Evolutionary conservation across 2,888 invertebrate species (phyloP).

Genomic region (Cynaeus angustus): DNA sequence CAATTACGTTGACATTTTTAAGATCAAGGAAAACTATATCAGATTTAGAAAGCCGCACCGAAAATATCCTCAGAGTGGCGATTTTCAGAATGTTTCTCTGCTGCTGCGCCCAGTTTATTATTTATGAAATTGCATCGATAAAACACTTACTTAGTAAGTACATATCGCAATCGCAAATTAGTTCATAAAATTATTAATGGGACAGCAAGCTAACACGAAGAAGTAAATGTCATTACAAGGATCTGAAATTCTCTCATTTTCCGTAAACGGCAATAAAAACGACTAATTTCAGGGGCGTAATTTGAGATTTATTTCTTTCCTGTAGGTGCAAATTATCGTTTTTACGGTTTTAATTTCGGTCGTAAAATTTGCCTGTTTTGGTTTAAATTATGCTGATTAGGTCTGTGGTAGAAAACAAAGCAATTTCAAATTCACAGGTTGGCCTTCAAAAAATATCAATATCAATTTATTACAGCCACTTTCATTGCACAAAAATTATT

Average conservation of each 20-base stretch:
- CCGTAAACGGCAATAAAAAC: neutral
- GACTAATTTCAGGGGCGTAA: neutral
- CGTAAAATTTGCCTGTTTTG: neutral
- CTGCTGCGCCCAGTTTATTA: constrained; percentile 18
- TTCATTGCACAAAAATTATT: too few species aligned
- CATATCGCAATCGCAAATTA: constrained; percentile 19
- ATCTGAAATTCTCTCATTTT: neutral
- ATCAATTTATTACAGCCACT: neutral
- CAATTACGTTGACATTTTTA: constrained; percentile 7
- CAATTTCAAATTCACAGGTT: too few species aligned
- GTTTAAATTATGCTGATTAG: too few species aligned
- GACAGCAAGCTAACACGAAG: neutral
- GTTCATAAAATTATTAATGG: constrained; percentile 32
- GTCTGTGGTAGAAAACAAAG: too few species aligned
- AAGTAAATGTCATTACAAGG: constrained; percentile 28
- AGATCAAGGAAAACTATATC: constrained; percentile 20
- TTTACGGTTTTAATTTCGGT: neutral
- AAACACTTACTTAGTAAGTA: constrained; percentile 12
- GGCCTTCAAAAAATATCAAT: neutral
- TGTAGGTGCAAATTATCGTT: neutral
- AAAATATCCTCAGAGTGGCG: neutral
- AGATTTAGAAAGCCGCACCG: constrained; percentile 14
- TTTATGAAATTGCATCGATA: constrained; percentile 23
- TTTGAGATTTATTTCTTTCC: neutral
- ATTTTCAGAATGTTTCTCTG: constrained; percentile 22